A percentile compares a stretch with the other conserved stretches of the same genome.
These are phyloP conservation scores for Iselma pallidipennis DNA, from an alignment of 2,888 invertebrate species.

Conservation along the genomic window DNA sequence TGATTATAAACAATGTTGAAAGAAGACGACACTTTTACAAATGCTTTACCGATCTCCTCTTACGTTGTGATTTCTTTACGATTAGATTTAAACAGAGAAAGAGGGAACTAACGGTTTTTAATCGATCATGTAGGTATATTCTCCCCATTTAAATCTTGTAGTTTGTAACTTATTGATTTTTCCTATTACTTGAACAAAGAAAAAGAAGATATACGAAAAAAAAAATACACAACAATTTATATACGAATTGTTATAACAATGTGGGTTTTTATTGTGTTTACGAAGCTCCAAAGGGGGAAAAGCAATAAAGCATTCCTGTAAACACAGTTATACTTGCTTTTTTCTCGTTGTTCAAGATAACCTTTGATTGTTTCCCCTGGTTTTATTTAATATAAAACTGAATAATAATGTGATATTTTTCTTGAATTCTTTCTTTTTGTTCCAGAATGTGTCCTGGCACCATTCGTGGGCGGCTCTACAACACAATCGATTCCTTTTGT, in stretches of 20 bases:
- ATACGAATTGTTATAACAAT: background rate
- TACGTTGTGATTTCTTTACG: background rate
- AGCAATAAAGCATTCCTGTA: conserved; percentile 2
- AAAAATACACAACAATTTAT: background rate
- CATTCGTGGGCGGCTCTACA: conserved; percentile 72
- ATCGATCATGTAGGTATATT: background rate
- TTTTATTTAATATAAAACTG: background rate
- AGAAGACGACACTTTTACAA: background rate
- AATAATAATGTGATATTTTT: background rate
- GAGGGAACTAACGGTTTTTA: background rate
- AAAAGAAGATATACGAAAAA: background rate
- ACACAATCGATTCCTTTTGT: conserved; percentile 84
- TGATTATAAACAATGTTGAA: background rate
- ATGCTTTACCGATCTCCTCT: background rate
- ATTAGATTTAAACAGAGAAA: background rate
- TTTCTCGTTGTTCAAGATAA: background rate
- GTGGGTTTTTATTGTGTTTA: conserved; percentile 2
- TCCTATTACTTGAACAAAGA: background rate
- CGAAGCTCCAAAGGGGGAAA: background rate
- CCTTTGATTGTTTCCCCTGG: background rate
- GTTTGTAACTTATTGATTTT: background rate
- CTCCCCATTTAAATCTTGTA: background rate
- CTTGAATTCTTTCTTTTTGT: conserved; percentile 40
- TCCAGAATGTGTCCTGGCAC: conserved; percentile 73
- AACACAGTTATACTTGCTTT: background rate